A percentile compares a stretch with the other conserved stretches of the same genome.
These are phyloP conservation scores for Atrichornis clamosus DNA, from an alignment of 2,113 vertebrate genomes.

Conservation along the genomic window DNA sequence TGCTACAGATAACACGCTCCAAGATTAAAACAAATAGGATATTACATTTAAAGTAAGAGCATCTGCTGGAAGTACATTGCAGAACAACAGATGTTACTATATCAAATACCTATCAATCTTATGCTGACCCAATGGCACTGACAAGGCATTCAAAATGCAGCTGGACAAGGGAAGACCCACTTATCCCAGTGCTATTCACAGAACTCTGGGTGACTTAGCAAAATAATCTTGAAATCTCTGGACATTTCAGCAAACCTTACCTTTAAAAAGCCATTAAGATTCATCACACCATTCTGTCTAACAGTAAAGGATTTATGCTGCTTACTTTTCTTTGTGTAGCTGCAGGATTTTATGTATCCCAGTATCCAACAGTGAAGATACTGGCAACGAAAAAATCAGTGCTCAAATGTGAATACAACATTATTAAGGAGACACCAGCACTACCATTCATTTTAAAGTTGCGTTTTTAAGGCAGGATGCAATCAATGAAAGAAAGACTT, in stretches of 20 bases:
- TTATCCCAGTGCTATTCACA: background rate
- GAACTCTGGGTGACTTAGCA: background rate
- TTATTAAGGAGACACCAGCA: background rate
- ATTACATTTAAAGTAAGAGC: conserved; percentile 61
- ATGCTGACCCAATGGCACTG: conserved; percentile 19
- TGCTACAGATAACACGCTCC: background rate
- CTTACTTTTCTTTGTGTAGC: background rate
- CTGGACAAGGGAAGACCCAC: background rate
- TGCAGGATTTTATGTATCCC: conserved; percentile 3
- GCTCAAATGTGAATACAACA: background rate
- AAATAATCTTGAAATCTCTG: background rate
- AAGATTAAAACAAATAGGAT: conserved; percentile 49
- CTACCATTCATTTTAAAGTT: background rate
- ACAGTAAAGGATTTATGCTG: background rate
- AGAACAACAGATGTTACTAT: conserved; percentile 65
- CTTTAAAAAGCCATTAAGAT: conserved; percentile 19
- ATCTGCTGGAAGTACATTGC: conserved; percentile 57
- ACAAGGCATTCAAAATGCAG: conserved; percentile 14
- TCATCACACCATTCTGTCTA: background rate
- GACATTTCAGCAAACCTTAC: background rate
- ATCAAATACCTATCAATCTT: conserved; percentile 69
- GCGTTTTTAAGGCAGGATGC: background rate
- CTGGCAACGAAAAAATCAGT: background rate
- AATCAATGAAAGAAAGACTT: background rate
- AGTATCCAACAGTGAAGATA: background rate